Evolutionary conservation across 1,140 invertebrate species (phyloP).

Genomic region (Rhopalosiphum maidis): DNA sequence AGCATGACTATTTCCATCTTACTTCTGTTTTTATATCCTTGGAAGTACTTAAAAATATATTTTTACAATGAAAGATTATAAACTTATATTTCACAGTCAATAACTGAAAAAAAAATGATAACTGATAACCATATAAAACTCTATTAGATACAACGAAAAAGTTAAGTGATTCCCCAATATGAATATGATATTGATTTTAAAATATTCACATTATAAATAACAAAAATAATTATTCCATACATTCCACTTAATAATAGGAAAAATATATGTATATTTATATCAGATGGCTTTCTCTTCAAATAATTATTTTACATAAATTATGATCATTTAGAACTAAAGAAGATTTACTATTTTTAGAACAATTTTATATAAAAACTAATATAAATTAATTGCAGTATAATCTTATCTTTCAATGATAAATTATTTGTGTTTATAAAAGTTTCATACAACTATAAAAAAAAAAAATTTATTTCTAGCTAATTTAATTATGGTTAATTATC

Average conservation of each 20-base stretch:
- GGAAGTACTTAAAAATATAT: constrained; percentile 30
- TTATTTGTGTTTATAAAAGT: background rate
- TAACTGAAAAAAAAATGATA: constrained; percentile 24
- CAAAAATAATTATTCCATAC: background rate
- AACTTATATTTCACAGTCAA: background rate
- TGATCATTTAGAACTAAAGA: background rate
- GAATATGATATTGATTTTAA: background rate
- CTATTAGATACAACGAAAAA: background rate
- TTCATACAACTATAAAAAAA: background rate
- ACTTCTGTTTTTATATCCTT: constrained; percentile 29
- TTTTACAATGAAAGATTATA: background rate
- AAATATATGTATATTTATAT: background rate
- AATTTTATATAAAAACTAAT: background rate
- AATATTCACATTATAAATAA: background rate
- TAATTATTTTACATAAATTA: background rate
- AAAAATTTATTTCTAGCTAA: background rate
- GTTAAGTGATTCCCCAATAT: background rate
- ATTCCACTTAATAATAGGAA: background rate
- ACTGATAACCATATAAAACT: background rate
- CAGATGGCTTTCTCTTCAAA: background rate
- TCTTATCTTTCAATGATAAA: background rate
- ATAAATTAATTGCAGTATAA: background rate
- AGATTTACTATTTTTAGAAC: background rate
- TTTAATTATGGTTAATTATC: background rate
- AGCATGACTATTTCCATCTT: constrained; percentile 36